A percentile compares a stretch with the other conserved stretches of the same genome.
Conservation (phyloP, 2,797 vertebrate species). For the Crocodylus rhombifer region DNA sequence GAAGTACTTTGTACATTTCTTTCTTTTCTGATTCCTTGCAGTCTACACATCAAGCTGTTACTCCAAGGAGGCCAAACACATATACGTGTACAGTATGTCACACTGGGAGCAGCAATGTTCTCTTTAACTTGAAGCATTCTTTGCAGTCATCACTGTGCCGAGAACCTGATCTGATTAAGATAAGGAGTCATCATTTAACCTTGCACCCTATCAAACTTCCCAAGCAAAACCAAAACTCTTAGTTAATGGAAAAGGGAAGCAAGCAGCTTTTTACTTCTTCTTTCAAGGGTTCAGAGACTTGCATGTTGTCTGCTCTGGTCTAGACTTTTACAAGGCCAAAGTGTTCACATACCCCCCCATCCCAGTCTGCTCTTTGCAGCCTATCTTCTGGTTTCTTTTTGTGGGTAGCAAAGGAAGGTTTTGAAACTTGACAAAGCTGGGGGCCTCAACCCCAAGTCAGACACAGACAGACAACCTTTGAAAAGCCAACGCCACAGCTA, state of each 20-base stretch:
- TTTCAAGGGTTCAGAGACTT: neutral
- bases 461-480: neutral
- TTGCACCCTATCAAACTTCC: neutral
- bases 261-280: neutral
- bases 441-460: neutral
- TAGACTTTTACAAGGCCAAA: neutral
- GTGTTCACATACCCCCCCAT: neutral
- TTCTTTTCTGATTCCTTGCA: neutral
- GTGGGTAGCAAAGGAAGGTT: constrained; percentile 37
- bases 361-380: constrained; percentile 55
- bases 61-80: neutral
- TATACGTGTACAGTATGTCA: neutral
- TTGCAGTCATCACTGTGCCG: too few relatives aligned
- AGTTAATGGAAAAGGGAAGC: neutral
- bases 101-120: neutral
- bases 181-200: neutral
- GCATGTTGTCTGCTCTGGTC: neutral
- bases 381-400: neutral
- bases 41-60: neutral
- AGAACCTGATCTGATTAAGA: neutral
- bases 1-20: neutral
- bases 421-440: constrained; percentile 49
- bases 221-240: neutral
- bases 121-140: neutral
- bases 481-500: constrained; percentile 48